phyloP scores from a whole-genome alignment of 1,140 invertebrate genomes.

The Zaprionus ornatus region DNA sequence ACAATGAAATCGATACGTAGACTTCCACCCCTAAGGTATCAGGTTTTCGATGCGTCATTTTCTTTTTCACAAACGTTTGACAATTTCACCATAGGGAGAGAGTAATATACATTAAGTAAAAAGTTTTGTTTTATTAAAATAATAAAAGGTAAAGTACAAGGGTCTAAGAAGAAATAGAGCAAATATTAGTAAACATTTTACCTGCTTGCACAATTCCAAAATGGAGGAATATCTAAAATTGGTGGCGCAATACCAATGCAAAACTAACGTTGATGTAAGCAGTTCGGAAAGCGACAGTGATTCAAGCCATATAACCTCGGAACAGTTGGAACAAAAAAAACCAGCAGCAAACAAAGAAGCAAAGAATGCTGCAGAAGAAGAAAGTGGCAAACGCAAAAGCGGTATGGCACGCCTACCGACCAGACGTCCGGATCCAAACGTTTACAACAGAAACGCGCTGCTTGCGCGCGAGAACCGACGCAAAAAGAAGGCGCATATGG shows the following conservation, averaged over 20 bases:
- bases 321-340: not conserved
- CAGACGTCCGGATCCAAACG: constrained; percentile 67
- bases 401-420: constrained; percentile 57
- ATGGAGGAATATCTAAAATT: constrained; percentile 58
- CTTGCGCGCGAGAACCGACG: constrained; percentile 86
- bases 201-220: constrained; percentile 55
- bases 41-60: constrained; percentile 18
- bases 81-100: constrained; percentile 36
- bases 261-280: constrained; percentile 44
- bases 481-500: constrained; percentile 86
- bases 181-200: constrained; percentile 62
- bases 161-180: constrained; percentile 47
- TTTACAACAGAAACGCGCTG: constrained; percentile 84
- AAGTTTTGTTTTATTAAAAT: constrained; percentile 8
- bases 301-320: constrained; percentile 25
- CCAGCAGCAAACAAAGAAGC: not conserved
- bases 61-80: constrained; percentile 44
- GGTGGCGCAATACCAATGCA: constrained; percentile 49
- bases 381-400: constrained; percentile 34
- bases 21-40: not conserved
- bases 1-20: not conserved
- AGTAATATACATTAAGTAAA: not conserved
- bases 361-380: constrained; percentile 10
- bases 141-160: constrained; percentile 60
- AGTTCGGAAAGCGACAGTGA: constrained; percentile 48